A percentile compares a stretch with the other conserved stretches of the same genome.
Conservation (phyloP, 2,797 vertebrate genomes). For the Amphiprion clarkii region DNA sequence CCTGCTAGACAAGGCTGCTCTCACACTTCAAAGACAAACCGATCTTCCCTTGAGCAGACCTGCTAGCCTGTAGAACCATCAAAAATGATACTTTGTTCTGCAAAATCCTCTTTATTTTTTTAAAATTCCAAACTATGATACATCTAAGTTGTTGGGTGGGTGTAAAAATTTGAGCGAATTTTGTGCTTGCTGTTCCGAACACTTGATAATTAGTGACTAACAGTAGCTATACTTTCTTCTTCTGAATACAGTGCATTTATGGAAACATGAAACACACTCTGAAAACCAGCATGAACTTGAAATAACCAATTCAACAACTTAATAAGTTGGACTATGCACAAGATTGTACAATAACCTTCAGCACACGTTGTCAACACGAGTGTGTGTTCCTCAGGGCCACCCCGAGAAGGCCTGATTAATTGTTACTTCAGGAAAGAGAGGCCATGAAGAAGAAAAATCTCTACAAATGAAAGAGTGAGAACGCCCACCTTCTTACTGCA, state of each 20-base stretch:
- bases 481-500: conserved; percentile 95
- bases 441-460: conserved; percentile 4
- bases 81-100: conserved; percentile 1
- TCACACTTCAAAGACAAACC: conserved; percentile 44
- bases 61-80: conserved; percentile 5
- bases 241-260: conserved; percentile 11
- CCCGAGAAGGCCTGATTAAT: conserved; percentile 16
- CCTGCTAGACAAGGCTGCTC: conserved; percentile 53
- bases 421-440: conserved; percentile 5
- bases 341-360: not conserved
- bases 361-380: conserved; percentile 2
- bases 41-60: conserved; percentile 14
- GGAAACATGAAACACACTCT: not conserved
- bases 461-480: conserved; percentile 14
- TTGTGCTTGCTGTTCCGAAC: not conserved
- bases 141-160: not conserved
- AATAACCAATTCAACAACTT: not conserved
- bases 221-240: not conserved
- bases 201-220: not conserved
- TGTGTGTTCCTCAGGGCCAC: conserved; percentile 14
- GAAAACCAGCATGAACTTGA: not conserved
- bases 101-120: not conserved
- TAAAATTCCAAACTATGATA: not conserved
- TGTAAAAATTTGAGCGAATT: not conserved
- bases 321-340: not conserved